These are phyloP conservation scores for Holothuria leucospilota DNA, from an alignment of 53 echinoderm and acorn worm species.

Conservation along the genomic window DNA sequence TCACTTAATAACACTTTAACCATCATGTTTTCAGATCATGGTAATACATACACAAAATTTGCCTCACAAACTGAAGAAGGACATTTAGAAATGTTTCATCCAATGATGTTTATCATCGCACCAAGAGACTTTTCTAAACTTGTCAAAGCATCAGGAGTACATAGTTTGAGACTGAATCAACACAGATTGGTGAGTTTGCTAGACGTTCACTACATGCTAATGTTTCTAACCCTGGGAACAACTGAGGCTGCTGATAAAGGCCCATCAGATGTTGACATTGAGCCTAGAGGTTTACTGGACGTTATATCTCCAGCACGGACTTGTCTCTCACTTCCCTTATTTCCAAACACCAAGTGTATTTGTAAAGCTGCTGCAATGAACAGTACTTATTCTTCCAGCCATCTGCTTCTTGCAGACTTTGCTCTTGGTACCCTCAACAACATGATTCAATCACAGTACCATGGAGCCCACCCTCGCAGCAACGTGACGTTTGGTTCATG, in stretches of 20 bases:
- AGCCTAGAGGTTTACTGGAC: conserved; percentile 65
- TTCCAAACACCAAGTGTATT: conserved; percentile 85
- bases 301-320: conserved; percentile 65
- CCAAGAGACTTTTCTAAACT: conserved; percentile 59
- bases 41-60: conserved; percentile 81
- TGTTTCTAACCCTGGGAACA: conserved; percentile 54
- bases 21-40: conserved; percentile 81
- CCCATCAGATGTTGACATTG: conserved; percentile 60
- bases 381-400: conserved; percentile 54
- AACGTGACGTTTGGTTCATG: conserved; percentile 72
- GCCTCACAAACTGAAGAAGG: conserved; percentile 71
- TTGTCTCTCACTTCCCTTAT: conserved; percentile 76
- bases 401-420: conserved; percentile 71
- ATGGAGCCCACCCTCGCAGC: conserved; percentile 40
- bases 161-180: conserved; percentile 68
- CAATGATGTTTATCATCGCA: conserved; percentile 67
- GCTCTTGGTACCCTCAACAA: conserved; percentile 81
- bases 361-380: conserved; percentile 51
- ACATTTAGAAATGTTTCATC: conserved; percentile 86
- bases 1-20: conserved; percentile 77
- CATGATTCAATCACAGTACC: conserved; percentile 69
- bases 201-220: conserved; percentile 77
- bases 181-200: conserved; percentile 75
- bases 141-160: conserved; percentile 45
- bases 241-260: conserved; percentile 4